These are phyloP conservation scores for Xerus inauris DNA, from an alignment of 2,113 vertebrate genomes.

Conservation along the genomic window DNA sequence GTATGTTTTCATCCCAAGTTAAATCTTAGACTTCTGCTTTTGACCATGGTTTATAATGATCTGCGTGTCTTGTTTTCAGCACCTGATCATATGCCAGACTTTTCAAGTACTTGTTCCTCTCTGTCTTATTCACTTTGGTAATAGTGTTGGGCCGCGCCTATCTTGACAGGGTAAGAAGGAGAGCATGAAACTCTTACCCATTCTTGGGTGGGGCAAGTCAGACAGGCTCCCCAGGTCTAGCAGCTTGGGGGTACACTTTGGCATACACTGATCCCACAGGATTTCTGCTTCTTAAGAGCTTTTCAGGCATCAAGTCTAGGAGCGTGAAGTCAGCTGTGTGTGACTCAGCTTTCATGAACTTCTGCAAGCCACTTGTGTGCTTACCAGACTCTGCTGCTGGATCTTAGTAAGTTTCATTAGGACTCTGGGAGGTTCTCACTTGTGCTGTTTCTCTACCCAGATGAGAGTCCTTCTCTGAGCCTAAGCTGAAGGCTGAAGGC, in stretches of 20 bases:
- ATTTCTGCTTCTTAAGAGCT: not conserved
- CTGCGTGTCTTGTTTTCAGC: not conserved
- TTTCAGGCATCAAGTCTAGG: not conserved
- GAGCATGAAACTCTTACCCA: not conserved
- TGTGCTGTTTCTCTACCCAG: not conserved
- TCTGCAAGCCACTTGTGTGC: not conserved
- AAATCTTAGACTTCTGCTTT: not conserved
- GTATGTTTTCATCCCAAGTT: not conserved
- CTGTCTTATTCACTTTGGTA: not conserved
- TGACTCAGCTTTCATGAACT: not conserved
- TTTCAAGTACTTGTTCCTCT: not conserved
- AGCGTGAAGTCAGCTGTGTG: not conserved
- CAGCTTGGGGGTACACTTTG: fast-evolving
- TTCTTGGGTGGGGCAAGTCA: not conserved
- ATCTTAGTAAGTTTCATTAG: not conserved
- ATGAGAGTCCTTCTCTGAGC: not conserved
- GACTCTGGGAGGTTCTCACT: not conserved
- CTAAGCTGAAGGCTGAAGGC: not conserved
- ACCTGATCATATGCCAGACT: not conserved
- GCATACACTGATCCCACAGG: not conserved
- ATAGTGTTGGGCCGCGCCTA: not conserved
- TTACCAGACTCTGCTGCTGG: not conserved
- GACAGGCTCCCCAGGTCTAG: not conserved
- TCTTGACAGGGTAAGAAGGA: not conserved
- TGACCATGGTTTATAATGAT: not conserved